Evolutionary conservation across 2,888 invertebrate genomes (phyloP).

Genomic region (Dryobotodes eremita): DNA sequence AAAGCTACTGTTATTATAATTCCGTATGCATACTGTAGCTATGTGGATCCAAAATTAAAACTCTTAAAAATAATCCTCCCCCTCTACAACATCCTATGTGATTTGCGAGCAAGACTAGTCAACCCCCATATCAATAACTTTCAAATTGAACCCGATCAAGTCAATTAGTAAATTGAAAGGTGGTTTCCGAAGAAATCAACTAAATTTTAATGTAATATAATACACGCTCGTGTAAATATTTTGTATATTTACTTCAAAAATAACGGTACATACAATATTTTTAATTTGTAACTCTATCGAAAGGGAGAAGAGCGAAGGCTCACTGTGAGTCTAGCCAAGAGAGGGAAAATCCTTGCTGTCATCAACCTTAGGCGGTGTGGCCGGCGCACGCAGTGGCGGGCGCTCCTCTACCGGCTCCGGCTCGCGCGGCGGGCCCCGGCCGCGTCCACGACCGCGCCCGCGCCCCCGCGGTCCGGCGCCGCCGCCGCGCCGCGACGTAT

Average conservation of each 20-base stretch:
- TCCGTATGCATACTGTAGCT: conserved; percentile 83
- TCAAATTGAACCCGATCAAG: conserved; percentile 60
- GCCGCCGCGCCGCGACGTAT: conserved; percentile 94
- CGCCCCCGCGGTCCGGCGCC: conserved; percentile 92
- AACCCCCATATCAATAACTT: conserved; percentile 57
- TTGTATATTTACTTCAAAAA: conserved; percentile 91
- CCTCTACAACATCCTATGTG: conserved; percentile 77
- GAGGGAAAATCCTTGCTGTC: conserved; percentile 99
- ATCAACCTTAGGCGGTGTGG: conserved; percentile 96
- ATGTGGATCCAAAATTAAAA: conserved; percentile 85
- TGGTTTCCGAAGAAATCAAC: conserved; percentile 71
- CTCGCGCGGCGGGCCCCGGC: conserved; percentile 83
- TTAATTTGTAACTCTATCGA: conserved; percentile 89
- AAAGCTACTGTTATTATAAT: conserved; percentile 88
- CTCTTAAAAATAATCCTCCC: conserved; percentile 85
- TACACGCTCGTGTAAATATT: conserved; percentile 90
- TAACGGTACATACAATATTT: conserved; percentile 90
- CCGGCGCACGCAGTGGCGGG: conserved; percentile 77
- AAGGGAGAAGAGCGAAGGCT: conserved; percentile 87
- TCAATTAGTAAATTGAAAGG: conserved; percentile 63
- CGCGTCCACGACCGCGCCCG: conserved; percentile 89
- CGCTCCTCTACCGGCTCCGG: conserved; percentile 81
- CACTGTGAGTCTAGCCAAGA: conserved; percentile 93
- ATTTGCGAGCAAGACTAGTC: conserved; percentile 74
- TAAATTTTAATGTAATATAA: conserved; percentile 86